Percentiles rank a stretch among this genome's conserved stretches.
phyloP scores from a whole-genome alignment of 2,797 vertebrate genomes.

The Alauda arvensis region DNA sequence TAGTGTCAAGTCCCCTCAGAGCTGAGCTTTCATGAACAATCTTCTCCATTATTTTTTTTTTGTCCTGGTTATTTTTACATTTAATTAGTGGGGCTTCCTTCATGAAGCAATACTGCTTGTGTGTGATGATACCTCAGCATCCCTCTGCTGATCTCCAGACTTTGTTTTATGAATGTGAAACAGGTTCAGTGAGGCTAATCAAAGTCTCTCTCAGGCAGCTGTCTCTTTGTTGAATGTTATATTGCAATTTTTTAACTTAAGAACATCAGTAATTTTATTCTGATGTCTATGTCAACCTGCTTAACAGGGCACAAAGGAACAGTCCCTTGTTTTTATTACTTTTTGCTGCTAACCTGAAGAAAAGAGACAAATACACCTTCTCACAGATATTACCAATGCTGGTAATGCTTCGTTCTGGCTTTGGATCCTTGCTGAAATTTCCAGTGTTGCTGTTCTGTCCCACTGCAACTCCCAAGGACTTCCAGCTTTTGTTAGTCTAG shows the following conservation, averaged over 20 bases:
- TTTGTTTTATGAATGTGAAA: neutral
- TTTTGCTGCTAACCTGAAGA: neutral
- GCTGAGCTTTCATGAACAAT: neutral
- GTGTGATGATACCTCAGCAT: neutral
- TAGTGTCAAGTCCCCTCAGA: neutral
- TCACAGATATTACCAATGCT: neutral
- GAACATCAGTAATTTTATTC: neutral
- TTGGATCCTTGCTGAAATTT: neutral
- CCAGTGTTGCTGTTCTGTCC: neutral
- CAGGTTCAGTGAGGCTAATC: neutral
- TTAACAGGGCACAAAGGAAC: neutral
- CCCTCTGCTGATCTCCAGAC: neutral
- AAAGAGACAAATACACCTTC: neutral
- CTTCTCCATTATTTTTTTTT: neutral
- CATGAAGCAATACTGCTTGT: neutral
- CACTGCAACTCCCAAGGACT: neutral
- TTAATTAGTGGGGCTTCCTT: neutral
- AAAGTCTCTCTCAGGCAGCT: neutral
- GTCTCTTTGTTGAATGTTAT: neutral
- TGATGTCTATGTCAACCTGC: neutral
- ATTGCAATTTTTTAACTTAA: neutral
- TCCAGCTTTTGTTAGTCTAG: neutral
- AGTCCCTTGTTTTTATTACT: neutral
- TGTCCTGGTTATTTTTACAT: neutral
- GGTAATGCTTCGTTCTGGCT: neutral